These are phyloP conservation scores for Apolygus lucorum DNA, from an alignment of 1,140 invertebrate genomes.

Conservation along the genomic window DNA sequence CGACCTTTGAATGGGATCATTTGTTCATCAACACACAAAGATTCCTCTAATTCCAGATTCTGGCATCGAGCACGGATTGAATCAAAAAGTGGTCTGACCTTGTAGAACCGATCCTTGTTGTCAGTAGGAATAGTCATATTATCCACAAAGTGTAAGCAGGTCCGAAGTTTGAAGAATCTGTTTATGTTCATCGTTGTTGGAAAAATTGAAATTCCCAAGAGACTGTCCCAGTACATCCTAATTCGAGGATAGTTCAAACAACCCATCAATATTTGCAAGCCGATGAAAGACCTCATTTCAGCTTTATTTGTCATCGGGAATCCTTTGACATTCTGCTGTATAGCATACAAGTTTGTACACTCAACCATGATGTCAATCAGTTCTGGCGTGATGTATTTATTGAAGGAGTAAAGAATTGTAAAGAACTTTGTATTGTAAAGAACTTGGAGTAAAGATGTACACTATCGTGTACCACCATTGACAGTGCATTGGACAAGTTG, in stretches of 20 bases:
- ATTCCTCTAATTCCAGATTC: slow-evolving; percentile 24
- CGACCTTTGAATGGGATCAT: slow-evolving; percentile 36
- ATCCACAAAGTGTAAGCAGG: neutral
- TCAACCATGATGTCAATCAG: slow-evolving; percentile 12
- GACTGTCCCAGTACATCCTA: slow-evolving; percentile 6
- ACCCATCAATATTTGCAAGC: neutral
- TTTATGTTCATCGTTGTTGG: neutral
- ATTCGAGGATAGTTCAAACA: neutral
- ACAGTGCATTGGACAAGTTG: too few species aligned
- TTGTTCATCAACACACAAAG: slow-evolving; percentile 33
- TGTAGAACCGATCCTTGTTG: neutral
- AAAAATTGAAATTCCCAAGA: neutral
- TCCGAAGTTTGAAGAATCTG: slow-evolving; percentile 7
- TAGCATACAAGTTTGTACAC: slow-evolving; percentile 19
- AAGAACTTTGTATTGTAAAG: too few species aligned
- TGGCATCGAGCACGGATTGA: slow-evolving; percentile 7
- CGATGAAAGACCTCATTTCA: slow-evolving; percentile 5
- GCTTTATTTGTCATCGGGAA: slow-evolving; percentile 13
- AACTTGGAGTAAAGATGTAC: too few species aligned
- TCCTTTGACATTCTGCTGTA: neutral
- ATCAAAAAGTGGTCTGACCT: slow-evolving; percentile 1
- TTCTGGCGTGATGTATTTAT: slow-evolving; percentile 14
- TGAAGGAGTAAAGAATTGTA: too few species aligned
- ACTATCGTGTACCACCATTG: too few species aligned
- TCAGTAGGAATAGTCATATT: neutral